Percentiles rank a stretch among this genome's conserved stretches.
Evolutionary conservation across 2,888 invertebrate genomes (phyloP).

Genomic region (Latrodectus elegans): DNA sequence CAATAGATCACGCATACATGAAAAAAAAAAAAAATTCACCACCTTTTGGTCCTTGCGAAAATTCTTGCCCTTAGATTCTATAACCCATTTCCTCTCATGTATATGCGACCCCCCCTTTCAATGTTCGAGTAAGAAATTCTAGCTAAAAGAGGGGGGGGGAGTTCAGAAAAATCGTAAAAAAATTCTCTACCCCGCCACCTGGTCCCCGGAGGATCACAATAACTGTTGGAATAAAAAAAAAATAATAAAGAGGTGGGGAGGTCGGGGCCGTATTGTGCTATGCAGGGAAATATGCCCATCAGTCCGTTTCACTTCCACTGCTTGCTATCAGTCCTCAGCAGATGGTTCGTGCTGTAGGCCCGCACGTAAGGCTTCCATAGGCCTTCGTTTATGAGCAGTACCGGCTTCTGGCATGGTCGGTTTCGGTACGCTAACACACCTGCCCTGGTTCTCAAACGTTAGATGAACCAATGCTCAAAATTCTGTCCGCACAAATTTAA

Average conservation of each 20-base stretch:
- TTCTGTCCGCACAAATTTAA: conserved; percentile 6
- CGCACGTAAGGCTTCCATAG: conserved; percentile 39
- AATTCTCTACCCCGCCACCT: conserved; percentile 35
- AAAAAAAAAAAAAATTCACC: not conserved
- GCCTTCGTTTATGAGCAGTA: conserved; percentile 7
- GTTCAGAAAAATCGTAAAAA: conserved; percentile 23
- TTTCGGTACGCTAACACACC: conserved; percentile 9
- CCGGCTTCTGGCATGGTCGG: conserved; percentile 9
- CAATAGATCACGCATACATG: not conserved
- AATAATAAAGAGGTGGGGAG: conserved; percentile 3
- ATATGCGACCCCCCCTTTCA: not conserved
- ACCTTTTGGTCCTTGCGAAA: too few species aligned
- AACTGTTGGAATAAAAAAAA: conserved; percentile 23
- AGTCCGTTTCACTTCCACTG: too few species aligned
- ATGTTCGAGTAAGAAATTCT: not conserved
- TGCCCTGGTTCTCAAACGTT: conserved; percentile 7
- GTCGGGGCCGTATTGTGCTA: not conserved
- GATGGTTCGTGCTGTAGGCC: conserved; percentile 20
- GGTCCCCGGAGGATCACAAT: conserved; percentile 40
- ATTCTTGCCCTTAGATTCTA: conserved; percentile 12
- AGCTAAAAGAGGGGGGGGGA: not conserved
- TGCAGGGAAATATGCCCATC: conserved; percentile 29
- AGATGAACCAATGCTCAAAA: not conserved
- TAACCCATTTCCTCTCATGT: conserved; percentile 42
- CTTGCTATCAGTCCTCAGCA: conserved; percentile 1